These are phyloP conservation scores for Oophaga pumilio DNA, from an alignment of 2,113 vertebrate species.

Conservation along the genomic window DNA sequence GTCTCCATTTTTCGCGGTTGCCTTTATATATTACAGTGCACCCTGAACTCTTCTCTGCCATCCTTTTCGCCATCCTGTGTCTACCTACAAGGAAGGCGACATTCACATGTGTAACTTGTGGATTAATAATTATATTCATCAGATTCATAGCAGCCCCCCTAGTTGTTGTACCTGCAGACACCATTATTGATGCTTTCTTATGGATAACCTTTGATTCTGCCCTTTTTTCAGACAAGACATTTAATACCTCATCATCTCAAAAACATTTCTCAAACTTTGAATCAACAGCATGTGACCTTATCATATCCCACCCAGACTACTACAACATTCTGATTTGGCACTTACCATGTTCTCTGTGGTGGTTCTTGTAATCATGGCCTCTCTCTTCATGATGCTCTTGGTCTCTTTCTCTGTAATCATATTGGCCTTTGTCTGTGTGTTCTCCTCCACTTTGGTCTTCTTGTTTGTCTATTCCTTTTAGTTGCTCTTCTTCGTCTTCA, in stretches of 20 bases:
- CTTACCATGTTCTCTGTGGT: background rate
- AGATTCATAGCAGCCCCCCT: too few species aligned
- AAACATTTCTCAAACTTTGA: background rate
- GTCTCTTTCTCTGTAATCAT: background rate
- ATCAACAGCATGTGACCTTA: background rate
- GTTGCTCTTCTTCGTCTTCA: too few species aligned
- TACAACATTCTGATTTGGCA: background rate
- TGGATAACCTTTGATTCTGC: background rate
- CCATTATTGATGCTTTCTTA: background rate
- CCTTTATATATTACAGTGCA: constrained; percentile 12
- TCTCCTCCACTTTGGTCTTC: background rate
- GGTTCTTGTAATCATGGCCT: background rate
- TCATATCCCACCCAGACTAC: background rate
- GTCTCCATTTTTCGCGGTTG: background rate
- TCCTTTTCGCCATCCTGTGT: background rate
- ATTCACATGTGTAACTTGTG: too few species aligned
- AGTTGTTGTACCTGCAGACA: too few species aligned
- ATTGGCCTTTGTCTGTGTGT: background rate
- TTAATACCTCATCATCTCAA: background rate
- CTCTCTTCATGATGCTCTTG: background rate
- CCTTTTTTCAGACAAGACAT: background rate
- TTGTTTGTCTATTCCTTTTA: background rate
- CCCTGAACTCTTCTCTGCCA: background rate
- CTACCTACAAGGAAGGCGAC: background rate
- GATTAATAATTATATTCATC: too few species aligned